These are phyloP conservation scores for Lepidurus apus DNA, from an alignment of 1,140 invertebrate species.

Conservation along the genomic window DNA sequence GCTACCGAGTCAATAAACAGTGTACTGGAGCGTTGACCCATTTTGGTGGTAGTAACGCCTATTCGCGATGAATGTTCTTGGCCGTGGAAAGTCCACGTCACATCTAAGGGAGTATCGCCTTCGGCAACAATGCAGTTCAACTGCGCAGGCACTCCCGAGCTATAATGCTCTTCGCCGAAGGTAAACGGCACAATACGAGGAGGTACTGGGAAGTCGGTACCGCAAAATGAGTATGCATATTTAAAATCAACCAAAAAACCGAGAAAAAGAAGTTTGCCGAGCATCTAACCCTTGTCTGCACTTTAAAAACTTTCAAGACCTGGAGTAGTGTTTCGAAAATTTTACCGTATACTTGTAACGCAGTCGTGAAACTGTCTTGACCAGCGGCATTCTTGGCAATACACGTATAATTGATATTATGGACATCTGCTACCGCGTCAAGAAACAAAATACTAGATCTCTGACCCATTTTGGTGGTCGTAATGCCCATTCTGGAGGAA, in stretches of 20 bases:
- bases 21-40: slow-evolving; percentile 63
- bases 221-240: slow-evolving; percentile 9
- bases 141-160: slow-evolving; percentile 52
- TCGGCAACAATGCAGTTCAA: slow-evolving; percentile 76
- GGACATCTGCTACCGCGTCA: slow-evolving; percentile 60
- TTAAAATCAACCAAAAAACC: neutral
- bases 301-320: neutral
- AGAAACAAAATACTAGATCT: slow-evolving; percentile 66
- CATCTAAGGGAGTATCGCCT: slow-evolving; percentile 72
- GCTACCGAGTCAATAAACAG: slow-evolving; percentile 69
- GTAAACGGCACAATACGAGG: slow-evolving; percentile 59
- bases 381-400: slow-evolving; percentile 47
- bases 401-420: slow-evolving; percentile 43
- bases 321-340: neutral
- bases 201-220: slow-evolving; percentile 49
- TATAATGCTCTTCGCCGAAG: slow-evolving; percentile 49
- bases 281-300: neutral
- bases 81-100: slow-evolving; percentile 69
- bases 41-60: slow-evolving; percentile 47
- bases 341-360: slow-evolving; percentile 37
- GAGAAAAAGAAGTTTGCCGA: neutral
- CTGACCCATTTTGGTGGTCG: slow-evolving; percentile 49
- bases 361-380: slow-evolving; percentile 33
- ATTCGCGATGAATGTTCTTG: slow-evolving; percentile 44
- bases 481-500: slow-evolving; percentile 42